These are phyloP conservation scores for Venturia canescens DNA, from an alignment of 1,140 invertebrate genomes.

Conservation along the genomic window DNA sequence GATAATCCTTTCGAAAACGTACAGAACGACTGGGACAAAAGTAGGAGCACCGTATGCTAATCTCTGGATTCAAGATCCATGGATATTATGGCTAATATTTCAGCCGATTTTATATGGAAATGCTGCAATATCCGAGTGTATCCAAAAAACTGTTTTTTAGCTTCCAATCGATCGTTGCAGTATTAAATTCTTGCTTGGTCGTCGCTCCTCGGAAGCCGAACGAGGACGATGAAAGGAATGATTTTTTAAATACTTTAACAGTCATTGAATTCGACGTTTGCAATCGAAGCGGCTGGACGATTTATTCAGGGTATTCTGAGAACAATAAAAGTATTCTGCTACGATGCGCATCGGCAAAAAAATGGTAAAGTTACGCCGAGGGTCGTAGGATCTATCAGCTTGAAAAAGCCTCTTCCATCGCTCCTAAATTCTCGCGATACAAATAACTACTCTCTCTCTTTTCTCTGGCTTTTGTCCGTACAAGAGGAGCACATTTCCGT, in stretches of 20 bases:
- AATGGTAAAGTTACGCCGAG: not conserved
- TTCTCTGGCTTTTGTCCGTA: constrained; percentile 35
- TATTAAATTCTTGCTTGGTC: too few relatives aligned
- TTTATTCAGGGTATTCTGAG: too few relatives aligned
- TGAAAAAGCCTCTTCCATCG: constrained; percentile 27
- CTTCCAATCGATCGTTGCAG: too few relatives aligned
- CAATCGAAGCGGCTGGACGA: too few relatives aligned
- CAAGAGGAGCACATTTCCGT: constrained; percentile 47
- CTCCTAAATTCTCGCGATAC: constrained; percentile 10
- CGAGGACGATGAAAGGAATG: too few relatives aligned
- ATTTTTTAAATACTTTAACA: too few relatives aligned
- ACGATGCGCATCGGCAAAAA: too few relatives aligned
- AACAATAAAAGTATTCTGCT: too few relatives aligned
- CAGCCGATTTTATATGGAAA: constrained; percentile 25
- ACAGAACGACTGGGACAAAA: constrained; percentile 76
- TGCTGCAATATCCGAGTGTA: not conserved
- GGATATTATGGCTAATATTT: constrained; percentile 54
- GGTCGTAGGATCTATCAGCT: constrained; percentile 19
- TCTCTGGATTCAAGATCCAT: constrained; percentile 75
- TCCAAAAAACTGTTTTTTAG: too few relatives aligned
- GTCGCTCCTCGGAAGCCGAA: too few relatives aligned
- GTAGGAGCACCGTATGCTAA: constrained; percentile 76
- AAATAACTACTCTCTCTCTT: constrained; percentile 27
- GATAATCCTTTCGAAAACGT: constrained; percentile 75
- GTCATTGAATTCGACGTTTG: too few relatives aligned